Evolutionary conservation across 1,140 invertebrate genomes (phyloP).

Genomic region (Drosophila tristis): DNA sequence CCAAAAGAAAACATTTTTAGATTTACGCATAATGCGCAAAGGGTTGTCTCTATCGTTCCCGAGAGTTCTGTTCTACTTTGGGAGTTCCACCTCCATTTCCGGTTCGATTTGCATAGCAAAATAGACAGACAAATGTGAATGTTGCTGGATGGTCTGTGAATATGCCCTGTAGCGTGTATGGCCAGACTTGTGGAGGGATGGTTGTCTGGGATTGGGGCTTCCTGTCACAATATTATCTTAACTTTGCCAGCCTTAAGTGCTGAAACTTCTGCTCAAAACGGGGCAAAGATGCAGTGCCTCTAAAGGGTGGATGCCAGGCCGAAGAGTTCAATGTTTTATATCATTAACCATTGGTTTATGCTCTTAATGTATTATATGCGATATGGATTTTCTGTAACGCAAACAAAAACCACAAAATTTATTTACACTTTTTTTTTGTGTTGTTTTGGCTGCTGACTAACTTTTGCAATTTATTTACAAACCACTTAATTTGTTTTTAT

Average conservation of each 20-base stretch:
- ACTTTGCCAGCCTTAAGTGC: conserved; percentile 59
- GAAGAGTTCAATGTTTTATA: conserved; percentile 14
- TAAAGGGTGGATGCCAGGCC: background rate
- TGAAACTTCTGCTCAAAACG: conserved; percentile 24
- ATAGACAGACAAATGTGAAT: conserved; percentile 46
- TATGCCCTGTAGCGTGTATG: conserved; percentile 32
- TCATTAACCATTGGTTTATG: conserved; percentile 29
- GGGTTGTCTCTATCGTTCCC: conserved; percentile 51
- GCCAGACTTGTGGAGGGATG: conserved; percentile 21
- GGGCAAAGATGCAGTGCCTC: background rate
- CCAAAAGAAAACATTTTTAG: conserved; percentile 73
- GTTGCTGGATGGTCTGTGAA: conserved; percentile 31
- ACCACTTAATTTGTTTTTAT: conserved; percentile 84
- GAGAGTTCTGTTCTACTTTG: conserved; percentile 17
- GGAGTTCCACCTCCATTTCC: conserved; percentile 27
- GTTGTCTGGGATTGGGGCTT: conserved; percentile 29
- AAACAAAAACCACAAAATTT: conserved; percentile 57
- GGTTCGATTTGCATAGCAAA: conserved; percentile 73
- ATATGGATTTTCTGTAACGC: conserved; percentile 42
- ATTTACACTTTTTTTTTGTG: conserved; percentile 35
- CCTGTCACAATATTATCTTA: conserved; percentile 78
- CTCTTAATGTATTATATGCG: conserved; percentile 35
- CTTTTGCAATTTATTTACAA: conserved; percentile 82
- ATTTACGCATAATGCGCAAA: conserved; percentile 70
- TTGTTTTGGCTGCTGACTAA: conserved; percentile 16